Percentiles rank a stretch among this genome's conserved stretches.
Evolutionary conservation across 2,113 vertebrate genomes (phyloP).

Genomic region (Pterocles gutturalis): DNA sequence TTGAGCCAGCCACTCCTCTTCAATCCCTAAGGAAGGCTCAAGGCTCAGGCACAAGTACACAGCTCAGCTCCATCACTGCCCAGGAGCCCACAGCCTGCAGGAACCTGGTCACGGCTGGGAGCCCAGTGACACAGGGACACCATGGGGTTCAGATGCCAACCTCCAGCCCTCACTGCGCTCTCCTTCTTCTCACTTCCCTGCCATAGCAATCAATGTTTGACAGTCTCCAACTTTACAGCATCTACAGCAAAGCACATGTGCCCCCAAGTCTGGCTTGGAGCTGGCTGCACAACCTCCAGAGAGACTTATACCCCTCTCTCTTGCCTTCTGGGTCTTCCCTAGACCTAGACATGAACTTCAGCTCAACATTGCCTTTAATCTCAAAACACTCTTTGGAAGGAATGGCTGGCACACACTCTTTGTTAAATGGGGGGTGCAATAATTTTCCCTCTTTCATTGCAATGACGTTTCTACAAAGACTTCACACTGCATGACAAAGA

Average conservation of each 20-base stretch:
- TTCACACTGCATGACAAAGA: neutral
- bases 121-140: neutral
- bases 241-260: neutral
- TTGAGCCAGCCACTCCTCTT: neutral
- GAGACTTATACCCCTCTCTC: neutral
- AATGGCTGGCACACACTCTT: neutral
- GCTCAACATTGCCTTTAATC: neutral
- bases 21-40: neutral
- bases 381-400: neutral
- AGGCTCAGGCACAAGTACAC: neutral
- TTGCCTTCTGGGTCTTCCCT: neutral
- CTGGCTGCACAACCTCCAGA: neutral
- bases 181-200: neutral
- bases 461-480: neutral
- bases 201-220: neutral
- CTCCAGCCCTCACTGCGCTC: accelerated
- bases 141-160: neutral
- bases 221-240: neutral
- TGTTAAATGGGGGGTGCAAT: neutral
- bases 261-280: neutral
- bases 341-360: neutral
- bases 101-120: neutral
- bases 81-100: neutral
- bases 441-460: neutral
- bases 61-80: neutral